A percentile compares a stretch with the other conserved stretches of the same genome.
phyloP scores from a whole-genome alignment of 2,797 vertebrate genomes.

The Microctenopoma steveboyesi region DNA sequence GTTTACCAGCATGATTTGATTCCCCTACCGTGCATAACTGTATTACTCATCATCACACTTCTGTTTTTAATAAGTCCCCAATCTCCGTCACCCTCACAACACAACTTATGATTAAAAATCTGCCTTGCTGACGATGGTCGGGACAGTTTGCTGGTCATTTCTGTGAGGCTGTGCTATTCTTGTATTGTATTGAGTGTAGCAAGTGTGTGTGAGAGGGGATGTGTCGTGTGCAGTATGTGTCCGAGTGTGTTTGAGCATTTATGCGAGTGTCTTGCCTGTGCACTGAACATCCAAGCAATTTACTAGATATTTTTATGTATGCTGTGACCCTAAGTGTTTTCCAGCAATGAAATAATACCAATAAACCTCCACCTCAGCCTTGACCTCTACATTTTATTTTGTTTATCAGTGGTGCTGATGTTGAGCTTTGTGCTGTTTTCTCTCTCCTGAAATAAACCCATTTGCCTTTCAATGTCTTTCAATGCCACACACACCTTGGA shows the following conservation, averaged over 20 bases:
- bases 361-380: constrained; percentile 9
- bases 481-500: constrained; percentile 92
- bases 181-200: constrained; percentile 43
- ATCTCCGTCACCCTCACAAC: neutral
- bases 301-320: constrained; percentile 14
- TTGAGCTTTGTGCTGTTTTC: constrained; percentile 16
- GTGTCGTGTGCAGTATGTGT: constrained; percentile 32
- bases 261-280: constrained; percentile 6
- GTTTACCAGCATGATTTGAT: constrained; percentile 40
- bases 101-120: constrained; percentile 27
- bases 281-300: constrained; percentile 4
- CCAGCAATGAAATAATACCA: constrained; percentile 13
- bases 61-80: constrained; percentile 48
- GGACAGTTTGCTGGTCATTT: constrained; percentile 29
- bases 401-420: constrained; percentile 16
- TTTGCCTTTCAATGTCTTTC: constrained; percentile 22
- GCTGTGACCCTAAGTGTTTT: constrained; percentile 25
- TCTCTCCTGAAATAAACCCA: constrained; percentile 27
- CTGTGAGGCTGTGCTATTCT: constrained; percentile 23
- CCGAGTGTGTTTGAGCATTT: constrained; percentile 19
- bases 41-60: constrained; percentile 68
- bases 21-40: constrained; percentile 56
- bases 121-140: constrained; percentile 15
- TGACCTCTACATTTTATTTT: constrained; percentile 32
- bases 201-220: constrained; percentile 26